phyloP scores from a whole-genome alignment of 2,113 vertebrate species.

The Pholis gunnellus region DNA sequence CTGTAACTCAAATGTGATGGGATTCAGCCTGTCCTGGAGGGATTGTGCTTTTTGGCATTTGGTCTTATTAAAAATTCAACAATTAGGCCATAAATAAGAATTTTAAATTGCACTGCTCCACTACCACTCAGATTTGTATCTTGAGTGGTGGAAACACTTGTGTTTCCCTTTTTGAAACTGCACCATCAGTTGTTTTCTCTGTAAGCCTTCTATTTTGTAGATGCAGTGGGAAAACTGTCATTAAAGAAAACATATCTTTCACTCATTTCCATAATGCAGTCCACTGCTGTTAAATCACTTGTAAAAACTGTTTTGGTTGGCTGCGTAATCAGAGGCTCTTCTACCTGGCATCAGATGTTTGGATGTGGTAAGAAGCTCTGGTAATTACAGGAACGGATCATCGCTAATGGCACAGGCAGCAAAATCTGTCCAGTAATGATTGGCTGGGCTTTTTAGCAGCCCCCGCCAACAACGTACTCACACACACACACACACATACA shows the following conservation, averaged over 20 bases:
- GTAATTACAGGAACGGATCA: constrained; percentile 34
- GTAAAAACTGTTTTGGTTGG: constrained; percentile 35
- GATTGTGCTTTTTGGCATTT: neutral
- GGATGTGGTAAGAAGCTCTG: constrained; percentile 32
- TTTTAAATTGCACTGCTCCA: neutral
- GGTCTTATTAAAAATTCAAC: constrained; percentile 1
- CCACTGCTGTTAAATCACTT: constrained; percentile 18
- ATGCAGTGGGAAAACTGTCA: neutral
- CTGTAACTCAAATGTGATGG: constrained; percentile 13
- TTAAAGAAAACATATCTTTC: constrained; percentile 22
- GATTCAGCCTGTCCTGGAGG: neutral
- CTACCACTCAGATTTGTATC: neutral
- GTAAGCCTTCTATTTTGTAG: neutral
- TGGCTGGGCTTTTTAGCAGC: constrained; percentile 54
- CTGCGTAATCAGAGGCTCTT: constrained; percentile 17
- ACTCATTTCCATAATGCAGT: neutral
- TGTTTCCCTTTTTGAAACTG: neutral
- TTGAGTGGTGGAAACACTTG: neutral
- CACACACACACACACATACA: constrained; percentile 1
- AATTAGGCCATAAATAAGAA: neutral
- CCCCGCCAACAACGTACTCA: constrained; percentile 4
- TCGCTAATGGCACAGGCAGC: constrained; percentile 40
- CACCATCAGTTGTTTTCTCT: neutral
- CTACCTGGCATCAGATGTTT: constrained; percentile 36
- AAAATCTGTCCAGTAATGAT: constrained; percentile 61